A percentile compares a stretch with the other conserved stretches of the same genome.
These are phyloP conservation scores for Physeter macrocephalus DNA, from an alignment of 2,113 vertebrate species.

Conservation along the genomic window DNA sequence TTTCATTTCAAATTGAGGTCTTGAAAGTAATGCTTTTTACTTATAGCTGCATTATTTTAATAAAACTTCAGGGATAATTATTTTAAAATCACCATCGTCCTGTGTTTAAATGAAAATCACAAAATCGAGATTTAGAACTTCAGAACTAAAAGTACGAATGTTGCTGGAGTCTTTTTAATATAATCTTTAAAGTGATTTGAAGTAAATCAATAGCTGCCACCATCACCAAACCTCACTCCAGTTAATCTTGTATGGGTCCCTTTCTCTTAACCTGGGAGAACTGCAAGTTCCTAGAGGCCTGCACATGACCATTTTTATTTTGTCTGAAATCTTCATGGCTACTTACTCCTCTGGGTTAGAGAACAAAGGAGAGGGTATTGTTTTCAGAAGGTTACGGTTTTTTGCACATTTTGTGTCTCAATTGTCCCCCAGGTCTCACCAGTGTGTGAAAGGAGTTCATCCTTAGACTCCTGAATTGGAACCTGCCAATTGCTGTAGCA, in stretches of 20 bases:
- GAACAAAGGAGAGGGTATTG: not conserved
- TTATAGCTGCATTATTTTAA: constrained; percentile 51
- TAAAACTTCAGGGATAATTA: constrained; percentile 47
- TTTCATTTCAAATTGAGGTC: constrained; percentile 46
- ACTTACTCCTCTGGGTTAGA: not conserved
- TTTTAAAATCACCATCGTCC: constrained; percentile 39
- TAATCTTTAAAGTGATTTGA: constrained; percentile 17
- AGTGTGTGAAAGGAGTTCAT: not conserved
- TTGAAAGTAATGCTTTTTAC: constrained; percentile 41
- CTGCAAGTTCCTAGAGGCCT: not conserved
- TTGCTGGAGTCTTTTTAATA: not conserved
- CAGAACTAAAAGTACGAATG: not conserved
- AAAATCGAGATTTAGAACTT: constrained; percentile 36
- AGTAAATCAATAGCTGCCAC: not conserved
- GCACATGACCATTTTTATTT: not conserved
- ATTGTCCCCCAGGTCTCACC: not conserved
- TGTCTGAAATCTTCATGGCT: not conserved
- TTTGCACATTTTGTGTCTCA: not conserved
- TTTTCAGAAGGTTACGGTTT: constrained; percentile 2
- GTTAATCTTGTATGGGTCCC: not conserved
- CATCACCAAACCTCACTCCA: not conserved
- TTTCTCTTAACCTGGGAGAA: constrained; percentile 3
- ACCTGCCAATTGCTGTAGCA: not conserved
- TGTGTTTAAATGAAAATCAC: constrained; percentile 41
- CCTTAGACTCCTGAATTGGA: not conserved